Percentiles rank a stretch among this genome's conserved stretches.
Conservation (phyloP, 2,888 invertebrate genomes). For the Proisotoma minuta region DNA sequence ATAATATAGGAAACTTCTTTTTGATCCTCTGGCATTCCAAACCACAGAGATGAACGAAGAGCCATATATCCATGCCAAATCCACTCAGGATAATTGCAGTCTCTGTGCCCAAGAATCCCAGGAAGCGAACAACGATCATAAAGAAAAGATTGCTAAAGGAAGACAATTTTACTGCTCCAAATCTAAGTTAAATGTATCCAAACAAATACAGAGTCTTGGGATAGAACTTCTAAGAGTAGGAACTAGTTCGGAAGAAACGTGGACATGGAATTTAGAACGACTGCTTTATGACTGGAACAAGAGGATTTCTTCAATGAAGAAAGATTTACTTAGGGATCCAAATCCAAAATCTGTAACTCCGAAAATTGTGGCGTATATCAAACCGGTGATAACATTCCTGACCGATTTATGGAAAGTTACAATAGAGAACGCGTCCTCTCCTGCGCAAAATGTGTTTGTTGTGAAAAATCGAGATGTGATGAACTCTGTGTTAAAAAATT, state of each 20-base stretch:
- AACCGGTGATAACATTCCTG: conserved; percentile 36
- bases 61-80: conserved; percentile 18
- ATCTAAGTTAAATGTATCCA: conserved; percentile 24
- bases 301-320: conserved; percentile 29
- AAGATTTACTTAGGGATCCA: conserved; percentile 34
- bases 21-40: conserved; percentile 24
- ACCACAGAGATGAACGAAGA: conserved; percentile 32
- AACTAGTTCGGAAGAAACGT: conserved; percentile 41
- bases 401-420: conserved; percentile 25
- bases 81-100: no score
- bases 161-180: conserved; percentile 8
- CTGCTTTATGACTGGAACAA: conserved; percentile 40
- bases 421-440: conserved; percentile 19
- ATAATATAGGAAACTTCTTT: conserved; percentile 16
- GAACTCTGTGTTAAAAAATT: background rate
- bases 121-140: no score
- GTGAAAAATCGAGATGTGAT: background rate
- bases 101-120: no score
- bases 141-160: no score
- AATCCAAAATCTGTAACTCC: conserved; percentile 15
- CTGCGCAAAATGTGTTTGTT: conserved; percentile 27
- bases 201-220: conserved; percentile 25
- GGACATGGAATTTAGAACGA: conserved; percentile 39
- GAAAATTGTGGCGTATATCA: conserved; percentile 34
- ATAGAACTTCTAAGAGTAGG: conserved; percentile 42